Conservation (phyloP, 2,888 invertebrate species). For the Herminia tarsipennalis region DNA sequence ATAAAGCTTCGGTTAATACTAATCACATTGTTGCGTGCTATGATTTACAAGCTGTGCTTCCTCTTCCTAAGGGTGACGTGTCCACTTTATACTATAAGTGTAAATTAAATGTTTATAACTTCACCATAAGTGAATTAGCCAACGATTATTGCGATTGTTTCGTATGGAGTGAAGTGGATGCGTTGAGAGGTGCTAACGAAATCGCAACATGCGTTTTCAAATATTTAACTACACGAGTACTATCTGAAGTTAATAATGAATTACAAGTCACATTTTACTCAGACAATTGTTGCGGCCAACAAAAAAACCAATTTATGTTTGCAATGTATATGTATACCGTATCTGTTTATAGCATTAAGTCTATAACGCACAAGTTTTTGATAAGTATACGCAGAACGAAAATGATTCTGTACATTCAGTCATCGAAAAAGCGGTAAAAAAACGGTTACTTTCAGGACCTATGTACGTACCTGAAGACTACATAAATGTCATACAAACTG, state of each 20-base stretch:
- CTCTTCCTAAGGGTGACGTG: not conserved
- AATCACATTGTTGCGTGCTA: constrained; percentile 1
- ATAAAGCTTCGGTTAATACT: not conserved
- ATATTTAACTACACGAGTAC: not conserved
- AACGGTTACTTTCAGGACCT: constrained; percentile 24
- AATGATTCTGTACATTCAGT: not conserved
- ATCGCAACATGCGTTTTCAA: not conserved
- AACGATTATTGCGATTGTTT: not conserved
- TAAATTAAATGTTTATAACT: constrained; percentile 4
- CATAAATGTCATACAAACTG: constrained; percentile 18
- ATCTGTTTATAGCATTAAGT: constrained; percentile 15
- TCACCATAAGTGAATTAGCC: constrained; percentile 2
- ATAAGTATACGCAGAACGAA: constrained; percentile 9
- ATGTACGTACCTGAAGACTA: constrained; percentile 26
- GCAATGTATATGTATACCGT: not conserved
- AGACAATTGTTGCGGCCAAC: constrained; percentile 6
- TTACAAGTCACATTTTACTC: constrained; percentile 6
- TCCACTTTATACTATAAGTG: constrained; percentile 5
- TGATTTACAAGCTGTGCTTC: constrained; percentile 4
- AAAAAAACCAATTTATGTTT: constrained; percentile 9
- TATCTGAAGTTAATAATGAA: not conserved
- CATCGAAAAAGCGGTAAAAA: constrained; percentile 10
- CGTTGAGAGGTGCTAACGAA: constrained; percentile 1
- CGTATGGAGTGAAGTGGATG: constrained; percentile 1
- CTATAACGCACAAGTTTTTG: constrained; percentile 7